Base-by-base conservation (phyloP, 2,113 vertebrate species). In the Argyrosomus japonicus region DNA sequence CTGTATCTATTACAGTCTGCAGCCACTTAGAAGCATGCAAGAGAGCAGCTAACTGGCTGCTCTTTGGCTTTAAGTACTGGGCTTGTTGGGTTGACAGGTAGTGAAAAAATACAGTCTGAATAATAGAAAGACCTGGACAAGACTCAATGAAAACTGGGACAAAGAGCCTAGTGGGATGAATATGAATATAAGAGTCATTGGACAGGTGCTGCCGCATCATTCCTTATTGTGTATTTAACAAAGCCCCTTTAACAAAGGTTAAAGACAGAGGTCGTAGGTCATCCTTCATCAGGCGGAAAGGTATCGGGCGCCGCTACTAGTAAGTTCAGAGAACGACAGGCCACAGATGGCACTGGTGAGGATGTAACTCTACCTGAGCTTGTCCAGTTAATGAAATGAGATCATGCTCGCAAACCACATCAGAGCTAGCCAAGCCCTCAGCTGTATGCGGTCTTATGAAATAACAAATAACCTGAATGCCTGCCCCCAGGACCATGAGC, bases 291-390 rank as follows among this genome's bases (percentile, higher is more conserved):
- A 85, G 75, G 70, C 81, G 87, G 73, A 88, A 84, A 79, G 82
- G 77, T 78, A 85, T 67, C 18, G 0, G 32, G 54, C 25, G 64
- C 29, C 1, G 32, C 43, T 51, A 58, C 43, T 14, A 47, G 70
- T 53, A 32, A 32, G 27, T 85, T 84, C 72, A 83, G 69, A 79
- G 73, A 85, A 85, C 61, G 32, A 57, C 54, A 85, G 79, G 85
- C 87, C 87, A 88, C 92, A 89, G 85, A 88, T 91, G 88, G 86
- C 71, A 75, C 29, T 36, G 25, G 78, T 68, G 72, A 62, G 85
- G 68, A 75, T 83, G 91, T 89, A 93, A 93, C 90, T 86, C 87
- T 83, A 92, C 90, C 87, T 86, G 79, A 74, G 87, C 83, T 69
- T 64, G 80, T 89, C 68, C 83, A 75, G 63, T 87, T 88, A 89